Evolutionary conservation across 2,797 vertebrate species (phyloP).

Genomic region (Selene dorsalis): DNA sequence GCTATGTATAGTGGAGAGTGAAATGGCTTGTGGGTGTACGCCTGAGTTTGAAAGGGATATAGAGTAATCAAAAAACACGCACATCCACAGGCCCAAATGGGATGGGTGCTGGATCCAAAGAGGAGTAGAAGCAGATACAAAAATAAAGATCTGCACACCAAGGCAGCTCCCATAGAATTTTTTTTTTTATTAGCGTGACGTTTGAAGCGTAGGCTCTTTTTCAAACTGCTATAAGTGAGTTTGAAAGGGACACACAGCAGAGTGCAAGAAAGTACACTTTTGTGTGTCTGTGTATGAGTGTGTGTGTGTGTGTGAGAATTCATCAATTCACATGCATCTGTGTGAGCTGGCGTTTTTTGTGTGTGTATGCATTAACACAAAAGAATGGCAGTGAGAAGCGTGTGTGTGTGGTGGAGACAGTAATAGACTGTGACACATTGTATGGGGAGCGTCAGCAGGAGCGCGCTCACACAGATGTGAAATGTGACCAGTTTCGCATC

Average conservation of each 20-base stretch:
- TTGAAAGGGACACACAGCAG: slow-evolving; percentile 8
- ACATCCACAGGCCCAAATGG: too few species aligned
- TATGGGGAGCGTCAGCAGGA: slow-evolving; percentile 48
- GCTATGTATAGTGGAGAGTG: slow-evolving; percentile 1
- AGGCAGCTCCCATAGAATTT: too few species aligned
- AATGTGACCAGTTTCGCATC: slow-evolving; percentile 66
- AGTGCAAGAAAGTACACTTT: slow-evolving; percentile 27
- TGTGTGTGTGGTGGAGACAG: slow-evolving; percentile 35
- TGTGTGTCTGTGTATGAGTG: not conserved
- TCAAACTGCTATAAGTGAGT: too few species aligned
- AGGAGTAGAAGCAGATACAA: too few species aligned
- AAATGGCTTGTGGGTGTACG: slow-evolving; percentile 9
- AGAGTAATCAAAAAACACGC: too few species aligned
- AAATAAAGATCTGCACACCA: too few species aligned
- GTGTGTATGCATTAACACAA: slow-evolving; percentile 29
- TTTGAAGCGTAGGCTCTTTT: too few species aligned
- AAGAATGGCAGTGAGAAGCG: slow-evolving; percentile 34
- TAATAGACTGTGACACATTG: slow-evolving; percentile 69
- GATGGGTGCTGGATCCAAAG: too few species aligned
- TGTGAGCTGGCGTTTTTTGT: not conserved
- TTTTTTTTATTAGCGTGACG: too few species aligned
- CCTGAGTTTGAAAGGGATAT: not conserved
- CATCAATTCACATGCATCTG: not conserved
- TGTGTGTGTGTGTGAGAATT: slow-evolving; percentile 1
- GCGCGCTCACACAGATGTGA: slow-evolving; percentile 66